Percentiles rank a stretch among this genome's conserved stretches.
These are phyloP conservation scores for Campoletis raptor DNA, from an alignment of 2,888 invertebrate species.

Conservation along the genomic window DNA sequence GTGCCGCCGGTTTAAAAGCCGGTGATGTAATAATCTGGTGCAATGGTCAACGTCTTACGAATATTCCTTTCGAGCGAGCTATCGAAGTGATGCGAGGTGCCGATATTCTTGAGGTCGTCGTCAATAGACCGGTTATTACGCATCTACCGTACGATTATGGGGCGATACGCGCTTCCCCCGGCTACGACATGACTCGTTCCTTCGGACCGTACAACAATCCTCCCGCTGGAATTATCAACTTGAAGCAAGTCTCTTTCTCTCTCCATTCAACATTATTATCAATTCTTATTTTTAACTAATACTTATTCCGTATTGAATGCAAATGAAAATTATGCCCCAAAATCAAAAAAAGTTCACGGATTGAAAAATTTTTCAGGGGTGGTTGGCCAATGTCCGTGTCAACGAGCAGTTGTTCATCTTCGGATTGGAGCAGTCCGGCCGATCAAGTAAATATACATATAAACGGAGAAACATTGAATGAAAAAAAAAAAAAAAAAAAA, in stretches of 20 bases:
- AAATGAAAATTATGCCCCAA: not conserved
- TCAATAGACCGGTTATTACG: constrained; percentile 84
- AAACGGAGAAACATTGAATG: constrained; percentile 7
- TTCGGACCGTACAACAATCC: constrained; percentile 64
- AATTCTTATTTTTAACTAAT: not conserved
- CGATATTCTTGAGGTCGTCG: constrained; percentile 84
- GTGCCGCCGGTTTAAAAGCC: constrained; percentile 94
- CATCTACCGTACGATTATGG: constrained; percentile 80
- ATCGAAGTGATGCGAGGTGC: constrained; percentile 83
- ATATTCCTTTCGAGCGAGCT: constrained; percentile 82
- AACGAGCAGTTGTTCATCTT: constrained; percentile 80
- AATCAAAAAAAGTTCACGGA: not conserved
- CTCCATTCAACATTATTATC: not conserved
- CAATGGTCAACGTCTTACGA: constrained; percentile 88
- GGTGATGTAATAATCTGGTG: constrained; percentile 97
- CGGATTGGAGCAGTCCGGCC: constrained; percentile 80
- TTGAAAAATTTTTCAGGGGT: constrained; percentile 72
- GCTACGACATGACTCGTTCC: constrained; percentile 78
- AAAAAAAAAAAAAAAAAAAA: not conserved
- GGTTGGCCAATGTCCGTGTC: constrained; percentile 82
- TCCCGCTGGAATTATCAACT: constrained; percentile 63
- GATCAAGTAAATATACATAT: constrained; percentile 79
- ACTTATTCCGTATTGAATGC: not conserved
- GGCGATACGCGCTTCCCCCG: constrained; percentile 81
- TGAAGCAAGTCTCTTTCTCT: constrained; percentile 55